Evolutionary conservation across 2,797 vertebrate genomes (phyloP).

Genomic region (Lutra lutra): DNA sequence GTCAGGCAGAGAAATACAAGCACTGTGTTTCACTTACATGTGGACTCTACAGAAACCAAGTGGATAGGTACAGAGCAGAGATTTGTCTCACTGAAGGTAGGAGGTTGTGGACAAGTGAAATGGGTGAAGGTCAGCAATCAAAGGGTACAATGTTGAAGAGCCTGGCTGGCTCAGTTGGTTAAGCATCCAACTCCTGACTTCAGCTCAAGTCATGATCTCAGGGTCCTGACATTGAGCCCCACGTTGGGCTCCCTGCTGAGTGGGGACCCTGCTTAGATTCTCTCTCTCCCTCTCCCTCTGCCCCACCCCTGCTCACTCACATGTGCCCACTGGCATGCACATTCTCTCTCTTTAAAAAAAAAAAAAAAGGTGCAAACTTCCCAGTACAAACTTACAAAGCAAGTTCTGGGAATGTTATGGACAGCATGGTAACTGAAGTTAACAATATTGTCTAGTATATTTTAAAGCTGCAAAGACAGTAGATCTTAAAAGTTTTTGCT

Average conservation of each 20-base stretch:
- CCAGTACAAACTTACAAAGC: neutral
- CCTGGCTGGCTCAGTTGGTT: neutral
- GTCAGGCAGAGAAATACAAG: neutral
- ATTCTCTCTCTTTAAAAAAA: too few species aligned
- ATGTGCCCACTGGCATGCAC: neutral
- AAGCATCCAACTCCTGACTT: neutral
- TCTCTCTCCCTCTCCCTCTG: neutral
- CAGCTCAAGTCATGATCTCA: neutral
- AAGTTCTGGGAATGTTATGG: neutral
- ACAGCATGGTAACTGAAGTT: neutral
- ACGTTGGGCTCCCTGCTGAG: neutral
- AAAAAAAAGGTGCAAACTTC: neutral
- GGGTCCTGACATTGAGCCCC: neutral
- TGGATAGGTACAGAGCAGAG: neutral
- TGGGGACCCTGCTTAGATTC: neutral
- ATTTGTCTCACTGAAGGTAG: neutral
- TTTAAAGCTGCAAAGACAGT: neutral
- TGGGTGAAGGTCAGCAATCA: neutral
- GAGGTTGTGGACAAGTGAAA: neutral
- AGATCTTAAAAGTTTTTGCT: neutral
- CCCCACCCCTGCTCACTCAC: neutral
- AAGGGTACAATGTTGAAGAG: neutral
- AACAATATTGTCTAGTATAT: neutral
- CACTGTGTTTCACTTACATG: neutral
- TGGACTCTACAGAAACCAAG: neutral